Evolutionary conservation across 1,140 invertebrate genomes (phyloP).

Genomic region (Danaus melanippus): DNA sequence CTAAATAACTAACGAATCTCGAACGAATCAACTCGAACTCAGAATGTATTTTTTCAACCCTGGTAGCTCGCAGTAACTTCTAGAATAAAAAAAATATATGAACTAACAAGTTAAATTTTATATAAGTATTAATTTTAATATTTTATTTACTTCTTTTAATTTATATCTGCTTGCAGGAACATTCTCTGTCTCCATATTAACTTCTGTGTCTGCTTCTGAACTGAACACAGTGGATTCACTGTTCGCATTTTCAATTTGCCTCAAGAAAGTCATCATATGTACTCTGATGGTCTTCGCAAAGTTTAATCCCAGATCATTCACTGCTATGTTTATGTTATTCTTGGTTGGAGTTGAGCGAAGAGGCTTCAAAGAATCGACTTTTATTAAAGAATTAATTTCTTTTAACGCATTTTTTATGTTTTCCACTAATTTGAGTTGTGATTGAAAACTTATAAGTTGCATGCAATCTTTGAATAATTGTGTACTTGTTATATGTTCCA

Average conservation of each 20-base stretch:
- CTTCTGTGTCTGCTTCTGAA: slow-evolving; percentile 29
- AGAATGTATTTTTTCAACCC: slow-evolving; percentile 66
- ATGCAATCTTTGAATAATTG: slow-evolving; percentile 78
- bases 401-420: slow-evolving; percentile 44
- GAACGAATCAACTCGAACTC: slow-evolving; percentile 71
- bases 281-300: slow-evolving; percentile 45
- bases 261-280: slow-evolving; percentile 50
- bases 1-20: slow-evolving; percentile 45
- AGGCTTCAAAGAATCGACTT: slow-evolving; percentile 37
- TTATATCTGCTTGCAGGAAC: slow-evolving; percentile 58
- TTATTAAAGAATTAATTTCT: slow-evolving; percentile 33
- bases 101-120: no score
- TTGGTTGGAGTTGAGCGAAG: slow-evolving; percentile 38
- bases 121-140: not conserved
- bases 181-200: slow-evolving; percentile 31
- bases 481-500: slow-evolving; percentile 70
- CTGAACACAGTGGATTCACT: slow-evolving; percentile 37
- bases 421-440: slow-evolving; percentile 70
- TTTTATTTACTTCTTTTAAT: slow-evolving; percentile 65
- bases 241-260: slow-evolving; percentile 51
- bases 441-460: slow-evolving; percentile 77
- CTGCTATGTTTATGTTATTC: slow-evolving; percentile 32
- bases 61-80: slow-evolving; percentile 74
- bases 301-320: slow-evolving; percentile 34
- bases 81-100: slow-evolving; percentile 46